These are phyloP conservation scores for Theonella swinhoei DNA, from an alignment of 37 sponge, comb jelly and placozoan species.

Conservation along the genomic window DNA sequence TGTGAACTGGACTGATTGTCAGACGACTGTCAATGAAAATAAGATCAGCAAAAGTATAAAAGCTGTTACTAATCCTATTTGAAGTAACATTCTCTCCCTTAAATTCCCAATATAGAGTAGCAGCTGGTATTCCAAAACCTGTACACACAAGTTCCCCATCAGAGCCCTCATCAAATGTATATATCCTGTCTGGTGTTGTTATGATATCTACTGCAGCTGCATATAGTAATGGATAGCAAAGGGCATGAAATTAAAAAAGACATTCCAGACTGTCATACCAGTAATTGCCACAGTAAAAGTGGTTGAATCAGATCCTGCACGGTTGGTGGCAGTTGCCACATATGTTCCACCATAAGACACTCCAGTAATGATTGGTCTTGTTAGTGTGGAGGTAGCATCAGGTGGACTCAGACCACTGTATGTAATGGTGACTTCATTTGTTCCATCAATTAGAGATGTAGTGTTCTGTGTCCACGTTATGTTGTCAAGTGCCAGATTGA, in stretches of 20 bases:
- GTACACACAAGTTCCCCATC: constrained; percentile 31
- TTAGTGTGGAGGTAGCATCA: constrained; percentile 2
- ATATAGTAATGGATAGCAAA: too few species aligned
- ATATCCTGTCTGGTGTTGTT: too few species aligned
- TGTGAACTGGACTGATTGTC: not conserved
- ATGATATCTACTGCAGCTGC: constrained; percentile 25
- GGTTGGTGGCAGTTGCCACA: constrained; percentile 12
- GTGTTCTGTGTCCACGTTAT: constrained; percentile 19
- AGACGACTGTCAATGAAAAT: too few species aligned
- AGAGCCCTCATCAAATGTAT: constrained; percentile 1
- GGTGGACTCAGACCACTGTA: not conserved
- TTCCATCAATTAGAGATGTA: not conserved
- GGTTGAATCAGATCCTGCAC: constrained; percentile 9
- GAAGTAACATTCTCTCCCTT: not conserved
- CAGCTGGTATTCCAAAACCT: constrained; percentile 47
- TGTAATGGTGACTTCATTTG: constrained; percentile 13
- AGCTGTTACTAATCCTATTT: not conserved
- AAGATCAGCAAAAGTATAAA: too few species aligned
- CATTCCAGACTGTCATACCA: too few species aligned
- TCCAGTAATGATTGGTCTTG: not conserved
- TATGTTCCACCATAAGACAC: constrained; percentile 31
- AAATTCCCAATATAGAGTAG: constrained; percentile 40
- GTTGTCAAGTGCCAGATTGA: constrained; percentile 24
- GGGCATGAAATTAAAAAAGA: constrained; percentile 49
- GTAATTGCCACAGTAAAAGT: constrained; percentile 20